phyloP scores from a whole-genome alignment of 2,113 vertebrate species.

The Forbesichthys agassizii region DNA sequence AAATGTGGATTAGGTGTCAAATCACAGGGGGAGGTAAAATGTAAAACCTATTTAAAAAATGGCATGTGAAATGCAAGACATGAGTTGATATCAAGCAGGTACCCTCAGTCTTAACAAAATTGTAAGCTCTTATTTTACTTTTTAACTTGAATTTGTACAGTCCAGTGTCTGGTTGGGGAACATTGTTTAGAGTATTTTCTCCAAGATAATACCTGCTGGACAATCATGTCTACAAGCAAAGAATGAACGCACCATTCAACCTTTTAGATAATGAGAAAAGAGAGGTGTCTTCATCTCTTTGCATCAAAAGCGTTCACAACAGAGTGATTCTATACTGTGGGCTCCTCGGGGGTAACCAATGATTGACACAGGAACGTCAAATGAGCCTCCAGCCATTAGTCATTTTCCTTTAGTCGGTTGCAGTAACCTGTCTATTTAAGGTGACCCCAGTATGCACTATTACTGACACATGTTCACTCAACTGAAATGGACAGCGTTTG shows the following conservation, averaged over 20 bases:
- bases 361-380: slow-evolving; percentile 25
- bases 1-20: slow-evolving; percentile 66
- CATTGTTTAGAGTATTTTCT: slow-evolving; percentile 7
- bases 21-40: slow-evolving; percentile 59
- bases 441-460: slow-evolving; percentile 29
- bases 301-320: slow-evolving; percentile 45
- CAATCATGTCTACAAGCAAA: slow-evolving; percentile 69
- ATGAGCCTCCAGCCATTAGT: slow-evolving; percentile 63
- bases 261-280: slow-evolving; percentile 55
- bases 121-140: neutral
- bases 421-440: slow-evolving; percentile 75
- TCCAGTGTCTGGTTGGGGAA: neutral
- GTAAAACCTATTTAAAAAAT: slow-evolving; percentile 58
- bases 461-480: slow-evolving; percentile 8
- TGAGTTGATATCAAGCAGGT: slow-evolving; percentile 63
- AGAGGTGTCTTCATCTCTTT: slow-evolving; percentile 65
- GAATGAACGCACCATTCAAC: slow-evolving; percentile 63
- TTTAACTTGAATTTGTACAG: neutral
- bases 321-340: slow-evolving; percentile 74
- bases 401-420: slow-evolving; percentile 57
- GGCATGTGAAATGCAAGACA: slow-evolving; percentile 56
- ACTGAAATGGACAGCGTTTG: slow-evolving; percentile 15
- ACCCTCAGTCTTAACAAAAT: slow-evolving; percentile 12
- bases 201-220: slow-evolving; percentile 49
- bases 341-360: slow-evolving; percentile 54